phyloP scores from a whole-genome alignment of 2,113 vertebrate genomes.

The Jaculus jaculus region DNA sequence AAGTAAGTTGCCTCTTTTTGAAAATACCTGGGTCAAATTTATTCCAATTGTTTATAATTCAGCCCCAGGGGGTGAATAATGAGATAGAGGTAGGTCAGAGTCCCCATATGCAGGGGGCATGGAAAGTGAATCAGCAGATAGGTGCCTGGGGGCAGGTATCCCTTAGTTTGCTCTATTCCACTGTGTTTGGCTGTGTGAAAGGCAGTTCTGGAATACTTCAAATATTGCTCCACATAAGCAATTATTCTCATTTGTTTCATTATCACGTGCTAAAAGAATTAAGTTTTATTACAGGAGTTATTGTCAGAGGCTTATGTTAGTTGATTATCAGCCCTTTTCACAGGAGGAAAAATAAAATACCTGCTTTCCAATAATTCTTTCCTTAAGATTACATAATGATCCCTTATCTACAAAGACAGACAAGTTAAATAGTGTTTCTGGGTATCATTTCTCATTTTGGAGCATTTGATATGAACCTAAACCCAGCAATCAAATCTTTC shows the following conservation, averaged over 20 bases:
- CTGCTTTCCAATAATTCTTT: conserved; percentile 78
- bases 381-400: conserved; percentile 80
- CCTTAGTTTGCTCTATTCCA: too few relatives aligned
- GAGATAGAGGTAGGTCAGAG: too few relatives aligned
- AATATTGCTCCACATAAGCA: conserved; percentile 72
- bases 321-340: conserved; percentile 75
- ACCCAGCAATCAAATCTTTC: conserved; percentile 3
- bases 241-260: conserved; percentile 78
- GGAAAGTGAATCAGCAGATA: not conserved
- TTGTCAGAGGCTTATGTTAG: conserved; percentile 68
- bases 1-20: not conserved
- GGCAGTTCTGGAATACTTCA: conserved; percentile 15
- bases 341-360: conserved; percentile 81
- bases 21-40: not conserved
- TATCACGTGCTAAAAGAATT: conserved; percentile 79
- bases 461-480: conserved; percentile 62
- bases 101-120: not conserved
- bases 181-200: not conserved
- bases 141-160: too few relatives aligned
- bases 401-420: conserved; percentile 75
- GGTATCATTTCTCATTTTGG: conserved; percentile 80
- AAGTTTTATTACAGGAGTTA: conserved; percentile 79
- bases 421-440: conserved; percentile 76
- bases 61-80: not conserved
- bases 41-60: not conserved